A percentile compares a stretch with the other conserved stretches of the same genome.
phyloP scores from a whole-genome alignment of 2,113 vertebrate genomes.

The Mesocricetus auratus region DNA sequence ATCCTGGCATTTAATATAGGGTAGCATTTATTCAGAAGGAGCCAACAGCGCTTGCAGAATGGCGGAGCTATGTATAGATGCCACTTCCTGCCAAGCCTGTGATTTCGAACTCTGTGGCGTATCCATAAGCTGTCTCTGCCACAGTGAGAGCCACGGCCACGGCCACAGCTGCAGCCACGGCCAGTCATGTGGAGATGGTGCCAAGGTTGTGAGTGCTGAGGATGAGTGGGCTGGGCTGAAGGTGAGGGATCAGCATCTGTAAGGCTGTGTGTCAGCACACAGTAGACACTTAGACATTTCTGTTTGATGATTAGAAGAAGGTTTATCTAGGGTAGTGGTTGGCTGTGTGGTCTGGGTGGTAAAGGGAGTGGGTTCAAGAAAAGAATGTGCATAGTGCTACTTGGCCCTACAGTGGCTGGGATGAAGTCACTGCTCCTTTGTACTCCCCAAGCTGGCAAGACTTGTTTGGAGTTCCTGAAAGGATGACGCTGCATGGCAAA shows the following conservation, averaged over 20 bases:
- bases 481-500: neutral
- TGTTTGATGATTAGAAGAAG: neutral
- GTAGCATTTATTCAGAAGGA: slow-evolving; percentile 58
- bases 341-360: neutral
- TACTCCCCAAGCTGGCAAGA: too few species aligned
- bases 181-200: neutral
- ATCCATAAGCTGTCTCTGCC: neutral
- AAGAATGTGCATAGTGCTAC: neutral
- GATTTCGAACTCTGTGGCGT: slow-evolving; percentile 66
- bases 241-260: neutral
- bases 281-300: neutral
- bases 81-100: slow-evolving; percentile 71
- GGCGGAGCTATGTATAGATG: neutral
- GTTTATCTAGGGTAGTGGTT: neutral
- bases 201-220: fast-evolving
- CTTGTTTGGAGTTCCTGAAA: neutral
- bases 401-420: neutral
- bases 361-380: neutral
- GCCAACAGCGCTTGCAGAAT: neutral
- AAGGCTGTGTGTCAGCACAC: neutral
- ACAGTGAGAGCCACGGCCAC: neutral
- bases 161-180: neutral
- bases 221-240: fast-evolving
- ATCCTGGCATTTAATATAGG: slow-evolving; percentile 61
- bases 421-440: neutral